A percentile compares a stretch with the other conserved stretches of the same genome.
Conservation (phyloP, 2,888 invertebrate genomes). For the Campaea margaritaria region DNA sequence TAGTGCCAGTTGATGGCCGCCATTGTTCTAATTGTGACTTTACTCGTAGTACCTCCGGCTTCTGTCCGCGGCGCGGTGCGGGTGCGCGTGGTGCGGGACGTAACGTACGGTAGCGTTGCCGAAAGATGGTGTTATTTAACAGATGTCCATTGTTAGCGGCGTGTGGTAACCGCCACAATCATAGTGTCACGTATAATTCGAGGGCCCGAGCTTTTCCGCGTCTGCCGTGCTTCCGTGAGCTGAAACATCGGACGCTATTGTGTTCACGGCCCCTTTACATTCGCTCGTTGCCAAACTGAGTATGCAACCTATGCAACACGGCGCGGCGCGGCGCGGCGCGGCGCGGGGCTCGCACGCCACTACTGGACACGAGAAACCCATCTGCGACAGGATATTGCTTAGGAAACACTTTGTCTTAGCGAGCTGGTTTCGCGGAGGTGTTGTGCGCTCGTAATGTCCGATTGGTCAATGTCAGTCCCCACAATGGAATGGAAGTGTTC, state of each 20-base stretch:
- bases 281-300: background rate
- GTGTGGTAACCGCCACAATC: slow-evolving; percentile 14
- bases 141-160: slow-evolving; percentile 18
- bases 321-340: too few relatives aligned
- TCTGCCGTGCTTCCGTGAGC: slow-evolving; percentile 18
- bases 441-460: background rate
- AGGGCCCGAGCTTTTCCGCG: slow-evolving; percentile 12
- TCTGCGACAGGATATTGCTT: background rate
- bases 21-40: too few relatives aligned
- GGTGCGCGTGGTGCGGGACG: background rate
- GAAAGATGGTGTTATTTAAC: slow-evolving; percentile 25
- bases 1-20: too few relatives aligned
- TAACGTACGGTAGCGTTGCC: slow-evolving; percentile 12
- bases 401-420: background rate
- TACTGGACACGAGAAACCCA: too few relatives aligned
- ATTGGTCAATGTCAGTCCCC: background rate
- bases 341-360: too few relatives aligned
- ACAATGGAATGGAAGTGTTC: background rate
- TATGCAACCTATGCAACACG: too few relatives aligned
- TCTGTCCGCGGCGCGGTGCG: too few relatives aligned
- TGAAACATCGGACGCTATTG: slow-evolving; percentile 18
- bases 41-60: too few relatives aligned
- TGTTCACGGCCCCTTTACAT: slow-evolving; percentile 5
- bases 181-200: slow-evolving; percentile 17
- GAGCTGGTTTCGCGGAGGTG: background rate